Evolutionary conservation across 64 coral and sea anemone species (phyloP).

Genomic region (Stichodactyla mertensii): DNA sequence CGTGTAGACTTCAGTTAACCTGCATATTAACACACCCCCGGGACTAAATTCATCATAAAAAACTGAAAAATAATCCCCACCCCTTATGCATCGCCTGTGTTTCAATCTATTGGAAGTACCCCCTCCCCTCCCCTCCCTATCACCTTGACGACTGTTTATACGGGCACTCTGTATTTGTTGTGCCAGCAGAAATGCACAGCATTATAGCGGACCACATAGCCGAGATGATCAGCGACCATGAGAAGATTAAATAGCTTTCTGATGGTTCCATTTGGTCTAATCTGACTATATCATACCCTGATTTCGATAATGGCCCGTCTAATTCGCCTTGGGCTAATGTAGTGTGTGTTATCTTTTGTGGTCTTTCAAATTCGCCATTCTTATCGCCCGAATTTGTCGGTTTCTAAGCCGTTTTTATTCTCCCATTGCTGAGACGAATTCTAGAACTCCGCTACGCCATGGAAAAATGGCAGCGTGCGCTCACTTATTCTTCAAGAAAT

Average conservation of each 20-base stretch:
- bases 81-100: background rate
- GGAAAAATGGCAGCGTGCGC: background rate
- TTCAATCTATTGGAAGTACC: too few species aligned
- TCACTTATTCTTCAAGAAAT: background rate
- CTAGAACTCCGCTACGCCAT: background rate
- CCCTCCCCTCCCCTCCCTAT: too few species aligned
- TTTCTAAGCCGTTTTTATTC: slow-evolving; percentile 5
- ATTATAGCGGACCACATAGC: background rate
- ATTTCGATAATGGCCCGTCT: slow-evolving; percentile 24
- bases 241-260: slow-evolving; percentile 13
- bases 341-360: slow-evolving; percentile 1
- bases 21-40: background rate
- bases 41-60: background rate
- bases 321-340: slow-evolving; percentile 25
- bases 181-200: background rate
- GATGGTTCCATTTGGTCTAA: slow-evolving; percentile 20
- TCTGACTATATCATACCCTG: slow-evolving; percentile 6
- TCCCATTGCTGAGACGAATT: background rate
- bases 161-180: background rate
- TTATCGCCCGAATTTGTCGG: background rate
- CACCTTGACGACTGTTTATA: background rate
- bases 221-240: background rate
- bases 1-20: background rate
- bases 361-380: background rate
- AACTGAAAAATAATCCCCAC: background rate